Evolutionary conservation across 2,113 vertebrate genomes (phyloP).

Genomic region (Phyllostomus hastatus): DNA sequence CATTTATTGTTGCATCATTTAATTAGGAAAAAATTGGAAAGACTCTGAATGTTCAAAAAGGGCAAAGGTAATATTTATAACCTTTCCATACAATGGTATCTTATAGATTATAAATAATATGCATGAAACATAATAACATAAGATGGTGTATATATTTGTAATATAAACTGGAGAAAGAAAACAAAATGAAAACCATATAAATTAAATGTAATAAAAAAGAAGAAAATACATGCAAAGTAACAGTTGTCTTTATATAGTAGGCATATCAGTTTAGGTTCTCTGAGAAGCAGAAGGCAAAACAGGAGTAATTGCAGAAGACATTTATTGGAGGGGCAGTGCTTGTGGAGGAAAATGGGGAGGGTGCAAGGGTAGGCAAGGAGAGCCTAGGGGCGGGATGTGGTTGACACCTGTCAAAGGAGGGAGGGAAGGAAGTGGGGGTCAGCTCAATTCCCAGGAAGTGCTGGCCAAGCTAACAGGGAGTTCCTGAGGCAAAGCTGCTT

Average conservation of each 20-base stretch:
- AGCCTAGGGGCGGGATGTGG: rapidly evolving
- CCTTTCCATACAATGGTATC: background rate
- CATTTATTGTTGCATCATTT: background rate
- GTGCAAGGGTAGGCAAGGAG: background rate
- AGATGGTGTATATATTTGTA: background rate
- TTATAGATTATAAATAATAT: background rate
- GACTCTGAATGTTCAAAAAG: background rate
- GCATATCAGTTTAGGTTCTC: background rate
- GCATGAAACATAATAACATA: background rate
- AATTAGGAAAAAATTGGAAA: background rate
- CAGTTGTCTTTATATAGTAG: background rate
- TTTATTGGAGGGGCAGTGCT: background rate
- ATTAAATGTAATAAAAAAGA: background rate
- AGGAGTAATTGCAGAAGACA: background rate
- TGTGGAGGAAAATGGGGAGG: background rate
- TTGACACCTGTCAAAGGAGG: background rate
- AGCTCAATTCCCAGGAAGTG: background rate
- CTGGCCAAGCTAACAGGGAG: background rate
- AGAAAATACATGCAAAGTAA: background rate
- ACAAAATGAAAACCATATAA: background rate
- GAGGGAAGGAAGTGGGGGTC: no score
- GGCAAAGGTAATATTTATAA: background rate
- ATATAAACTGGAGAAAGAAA: background rate
- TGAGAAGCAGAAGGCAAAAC: background rate
- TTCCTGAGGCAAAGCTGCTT: background rate